Percentiles rank a stretch among this genome's conserved stretches.
Evolutionary conservation across 1,140 invertebrate genomes (phyloP).

Genomic region (Achroia grisella): DNA sequence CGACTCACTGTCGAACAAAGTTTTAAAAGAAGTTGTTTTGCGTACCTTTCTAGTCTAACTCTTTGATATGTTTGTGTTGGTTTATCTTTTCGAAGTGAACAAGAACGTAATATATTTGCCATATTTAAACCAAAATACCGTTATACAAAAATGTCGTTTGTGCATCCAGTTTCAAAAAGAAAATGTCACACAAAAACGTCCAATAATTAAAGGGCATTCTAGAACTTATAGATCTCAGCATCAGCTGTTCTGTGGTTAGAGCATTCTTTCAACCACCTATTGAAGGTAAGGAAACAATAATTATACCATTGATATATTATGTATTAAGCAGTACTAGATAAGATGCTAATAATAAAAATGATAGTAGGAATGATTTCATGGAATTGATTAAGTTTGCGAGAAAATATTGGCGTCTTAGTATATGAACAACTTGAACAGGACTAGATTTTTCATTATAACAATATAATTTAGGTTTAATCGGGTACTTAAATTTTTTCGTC

Average conservation of each 20-base stretch:
- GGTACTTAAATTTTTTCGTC: too few species aligned
- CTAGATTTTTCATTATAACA: too few species aligned
- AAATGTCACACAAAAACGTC: constrained; percentile 86
- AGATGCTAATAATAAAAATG: not conserved
- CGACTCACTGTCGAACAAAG: constrained; percentile 93
- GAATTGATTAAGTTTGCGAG: too few species aligned
- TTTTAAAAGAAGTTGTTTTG: too few species aligned
- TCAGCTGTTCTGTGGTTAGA: constrained; percentile 84
- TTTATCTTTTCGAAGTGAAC: constrained; percentile 84
- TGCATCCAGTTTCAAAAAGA: too few species aligned
- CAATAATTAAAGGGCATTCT: constrained; percentile 89
- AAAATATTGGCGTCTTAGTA: too few species aligned
- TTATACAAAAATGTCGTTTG: constrained; percentile 85
- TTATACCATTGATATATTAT: not conserved
- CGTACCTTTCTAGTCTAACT: constrained; percentile 84
- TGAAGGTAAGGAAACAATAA: constrained; percentile 69
- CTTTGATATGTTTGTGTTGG: too few species aligned
- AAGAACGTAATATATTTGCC: too few species aligned
- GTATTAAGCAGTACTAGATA: not conserved
- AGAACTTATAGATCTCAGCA: constrained; percentile 89
- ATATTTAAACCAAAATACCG: constrained; percentile 84
- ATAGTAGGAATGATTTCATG: too few species aligned
- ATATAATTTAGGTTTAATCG: too few species aligned
- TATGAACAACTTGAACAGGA: too few species aligned
- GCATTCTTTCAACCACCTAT: constrained; percentile 90